Conservation (phyloP, 2,113 vertebrate genomes). For the Chrysemys picta region DNA sequence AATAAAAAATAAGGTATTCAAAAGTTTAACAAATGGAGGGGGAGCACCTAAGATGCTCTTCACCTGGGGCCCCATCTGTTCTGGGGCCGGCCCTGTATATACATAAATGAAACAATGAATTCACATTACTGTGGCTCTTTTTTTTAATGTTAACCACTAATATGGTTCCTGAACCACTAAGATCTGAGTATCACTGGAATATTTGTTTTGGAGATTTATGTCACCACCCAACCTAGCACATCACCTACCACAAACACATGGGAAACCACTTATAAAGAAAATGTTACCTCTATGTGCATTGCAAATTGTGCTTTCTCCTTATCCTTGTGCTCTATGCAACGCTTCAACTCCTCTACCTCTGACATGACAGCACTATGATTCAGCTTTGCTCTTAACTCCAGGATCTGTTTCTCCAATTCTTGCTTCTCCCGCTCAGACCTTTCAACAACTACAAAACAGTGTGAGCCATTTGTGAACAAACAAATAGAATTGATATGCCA, state of each 20-base stretch:
- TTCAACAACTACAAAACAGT: slow-evolving; percentile 68
- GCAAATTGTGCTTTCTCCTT: slow-evolving; percentile 85
- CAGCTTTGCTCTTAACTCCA: slow-evolving; percentile 85
- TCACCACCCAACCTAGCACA: not conserved
- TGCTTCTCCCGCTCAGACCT: slow-evolving; percentile 77
- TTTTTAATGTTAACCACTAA: not conserved
- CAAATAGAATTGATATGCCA: not conserved
- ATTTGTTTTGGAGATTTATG: not conserved
- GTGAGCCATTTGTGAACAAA: not conserved
- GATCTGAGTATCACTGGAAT: not conserved
- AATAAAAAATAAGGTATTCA: too few species aligned
- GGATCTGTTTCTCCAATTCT: slow-evolving; percentile 86
- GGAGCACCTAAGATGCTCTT: too few species aligned
- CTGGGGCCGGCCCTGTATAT: not conserved
- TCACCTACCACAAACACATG: not conserved
- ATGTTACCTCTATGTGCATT: slow-evolving; percentile 85
- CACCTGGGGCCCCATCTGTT: too few species aligned
- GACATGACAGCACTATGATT: slow-evolving; percentile 75
- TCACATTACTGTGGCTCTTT: not conserved
- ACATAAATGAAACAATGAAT: not conserved
- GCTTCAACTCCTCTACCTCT: slow-evolving; percentile 88
- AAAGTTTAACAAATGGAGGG: too few species aligned
- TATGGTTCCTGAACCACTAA: not conserved
- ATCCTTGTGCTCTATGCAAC: slow-evolving; percentile 85
- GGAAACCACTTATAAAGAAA: not conserved